Base-by-base conservation (phyloP, 1,140 invertebrate species). In the Cephus cinctus region DNA sequence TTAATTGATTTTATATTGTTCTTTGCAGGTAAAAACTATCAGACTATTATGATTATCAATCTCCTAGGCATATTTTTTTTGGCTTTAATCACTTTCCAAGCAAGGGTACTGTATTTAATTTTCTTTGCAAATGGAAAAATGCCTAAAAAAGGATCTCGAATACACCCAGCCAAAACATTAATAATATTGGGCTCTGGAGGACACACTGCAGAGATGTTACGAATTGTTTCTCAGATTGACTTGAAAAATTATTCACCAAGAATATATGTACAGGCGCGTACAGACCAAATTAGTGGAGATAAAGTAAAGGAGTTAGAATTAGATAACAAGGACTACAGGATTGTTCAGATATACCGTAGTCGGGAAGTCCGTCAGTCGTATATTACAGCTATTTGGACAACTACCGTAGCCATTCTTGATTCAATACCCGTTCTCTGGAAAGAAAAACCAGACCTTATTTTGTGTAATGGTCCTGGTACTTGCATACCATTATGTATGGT, bases 401-500 rank as follows among this genome's bases (percentile, higher is more conserved):
- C 92, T 11, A 12, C 92, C 0, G 77, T 82, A 66, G 84, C 94
- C 0, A 81, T 82, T 20, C 47, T 89, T 0, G 77, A 79, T 58
- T 83, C 84, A 44, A 65, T 94, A 60, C 84, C 84, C 42, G 56
- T 94, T n/a, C 67, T 95, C 9, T 80, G 85, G 54, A 80, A 73
- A 36, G 78, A 85, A 52, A 80, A 76, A 49, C 93, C 93, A 15
- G 81, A 92, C 64, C 61, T 96, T 46, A 78, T 96, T 46, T 67
- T 97, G 2, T 92, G 90, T 64, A 98, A 98, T 80, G 96, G 96
- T 1, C 96, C 96, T 41, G 96, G 95, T 18, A 97, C 94, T 4
- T 97, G 95, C 75, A 81, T 98, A 50, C 95, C 94, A 21, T 73
- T 94, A 27, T 94, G 91, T 75, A 50, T 89, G 8, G 79, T 86